Base-by-base conservation (phyloP, 2,113 vertebrate species). In the Aspiorhynchus laticeps region DNA sequence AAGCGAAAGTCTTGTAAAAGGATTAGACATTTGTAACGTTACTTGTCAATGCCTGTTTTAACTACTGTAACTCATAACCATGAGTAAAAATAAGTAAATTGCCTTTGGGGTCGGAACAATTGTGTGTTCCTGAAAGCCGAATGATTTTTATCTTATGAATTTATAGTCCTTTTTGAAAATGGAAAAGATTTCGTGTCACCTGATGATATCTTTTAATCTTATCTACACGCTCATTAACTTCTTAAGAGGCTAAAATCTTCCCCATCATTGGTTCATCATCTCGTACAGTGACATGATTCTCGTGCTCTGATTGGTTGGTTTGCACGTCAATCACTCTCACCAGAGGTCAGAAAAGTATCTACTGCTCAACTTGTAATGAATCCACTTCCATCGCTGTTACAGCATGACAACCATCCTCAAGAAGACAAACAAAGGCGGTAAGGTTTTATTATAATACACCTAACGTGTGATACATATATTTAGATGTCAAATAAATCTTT, bases 221-320 rank as follows among this genome's bases (percentile, higher is more conserved):
- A 53, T 73, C 71, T 38, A 26, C 31, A 36, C 28, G 3, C 4
- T 36, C 46, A 53, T 73, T 83, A 84, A n/a, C 33, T 59, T 36
- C 46, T 67, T 48, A 51, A 24, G 56, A 67, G 48, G 38, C 36
- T 86, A 24, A 71, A n/a, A 59, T 5, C 26, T 11, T 53, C 56
- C 12, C 63, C 43, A 38, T 61, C 36, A 63, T 90, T 91, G 51
- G 24, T 41, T 81, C 9, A 0, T 90, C 76, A 91, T 90, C 89
- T 69, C 89, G 88, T 91, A 36, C 1, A 19, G 2, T 75, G 56
- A 9, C 28, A 31, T 85, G 76, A 11, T 33, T 69, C 71, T 83
- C 41, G 15, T 17, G 14, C 67, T 80, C 1, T 81, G 46, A 94
- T 79, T 94, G 92, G 94, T 24, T 7, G n/a, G 81, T 1, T 26